A percentile compares a stretch with the other conserved stretches of the same genome.
These are phyloP conservation scores for Clupea harengus DNA, from an alignment of 2,113 vertebrate species.

Conservation along the genomic window DNA sequence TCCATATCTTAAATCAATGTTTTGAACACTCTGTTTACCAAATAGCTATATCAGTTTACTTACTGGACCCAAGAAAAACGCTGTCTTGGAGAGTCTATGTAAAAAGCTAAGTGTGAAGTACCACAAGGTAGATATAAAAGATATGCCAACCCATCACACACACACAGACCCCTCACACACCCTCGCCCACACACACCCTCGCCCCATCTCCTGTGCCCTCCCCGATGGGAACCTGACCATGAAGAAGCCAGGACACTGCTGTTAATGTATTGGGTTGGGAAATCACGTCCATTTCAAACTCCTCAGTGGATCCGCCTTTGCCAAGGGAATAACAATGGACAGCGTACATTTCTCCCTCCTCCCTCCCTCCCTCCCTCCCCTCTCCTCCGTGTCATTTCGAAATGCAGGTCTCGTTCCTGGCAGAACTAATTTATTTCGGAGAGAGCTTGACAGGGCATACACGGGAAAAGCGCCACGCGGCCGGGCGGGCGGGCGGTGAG, in stretches of 20 bases:
- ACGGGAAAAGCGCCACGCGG: not conserved
- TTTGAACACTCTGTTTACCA: not conserved
- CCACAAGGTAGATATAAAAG: not conserved
- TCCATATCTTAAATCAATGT: not conserved
- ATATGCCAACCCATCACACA: not conserved
- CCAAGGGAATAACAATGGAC: conserved; percentile 7
- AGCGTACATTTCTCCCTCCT: not conserved
- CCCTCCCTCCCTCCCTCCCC: not conserved
- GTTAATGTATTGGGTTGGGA: conserved; percentile 38
- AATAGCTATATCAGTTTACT: not conserved
- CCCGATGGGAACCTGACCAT: not conserved
- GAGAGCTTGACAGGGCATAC: not conserved
- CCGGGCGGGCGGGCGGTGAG: not conserved
- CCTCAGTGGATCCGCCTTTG: not conserved
- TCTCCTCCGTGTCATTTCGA: not conserved
- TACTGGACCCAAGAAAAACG: not conserved
- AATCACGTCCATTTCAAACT: conserved; percentile 24
- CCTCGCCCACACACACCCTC: not conserved
- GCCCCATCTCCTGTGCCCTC: not conserved
- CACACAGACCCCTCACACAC: not conserved
- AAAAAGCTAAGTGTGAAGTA: not conserved
- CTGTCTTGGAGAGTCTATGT: not conserved
- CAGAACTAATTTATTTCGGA: conserved; percentile 19
- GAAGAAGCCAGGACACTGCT: not conserved
- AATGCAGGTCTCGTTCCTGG: conserved; percentile 11